Evolutionary conservation across 2,888 invertebrate genomes (phyloP), one percentile per base, ranked within the genome.

Genomic region (Archips crataeganus): DNA sequence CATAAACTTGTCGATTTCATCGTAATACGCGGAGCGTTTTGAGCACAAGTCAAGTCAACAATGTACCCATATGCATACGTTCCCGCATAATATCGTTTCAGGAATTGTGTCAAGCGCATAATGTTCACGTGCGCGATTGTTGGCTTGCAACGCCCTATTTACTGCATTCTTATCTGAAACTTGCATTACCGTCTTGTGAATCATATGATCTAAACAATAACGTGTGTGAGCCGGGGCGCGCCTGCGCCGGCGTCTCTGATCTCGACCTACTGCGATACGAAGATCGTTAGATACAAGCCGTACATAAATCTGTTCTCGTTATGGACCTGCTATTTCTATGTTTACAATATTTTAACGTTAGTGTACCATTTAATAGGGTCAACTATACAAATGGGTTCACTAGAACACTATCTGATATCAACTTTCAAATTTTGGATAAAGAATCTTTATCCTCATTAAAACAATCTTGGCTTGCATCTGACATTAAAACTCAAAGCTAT

Each of bases 171-270:
- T 91, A 92, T 92, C 92, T 87, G 81, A 84, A 90, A 88, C 85
- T 87, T 87, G 87, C 87, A 87, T 86, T 89, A 85, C 85, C 81
- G 81, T 79, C 79, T 83, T 81, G 92, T 93, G 93, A 92, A 89
- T 93, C 92, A 93, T 89, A 87, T 84, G 83, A 86, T 88, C 89
- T 87, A 87, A 88, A 92, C 92, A 93, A 93, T 94, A 86, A 81
- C 81, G 83, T 84, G 82, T 87, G 91, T 92, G 86, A 90, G 92
- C 91, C 90, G 87, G 89, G 90, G 88, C 85, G 90, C 88, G 90
- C 84, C 84, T 81, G 82, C 68, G 71, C 85, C 91, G 91, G 92
- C 87, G 82, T 81, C 87, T 92, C 82, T 85, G 91, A 93, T 92
- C 90, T 90, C 89, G 88, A 86, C 86, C 86, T 81, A 86, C 85